phyloP scores from a whole-genome alignment of 2,113 vertebrate species.

The Synchiropus splendidus region DNA sequence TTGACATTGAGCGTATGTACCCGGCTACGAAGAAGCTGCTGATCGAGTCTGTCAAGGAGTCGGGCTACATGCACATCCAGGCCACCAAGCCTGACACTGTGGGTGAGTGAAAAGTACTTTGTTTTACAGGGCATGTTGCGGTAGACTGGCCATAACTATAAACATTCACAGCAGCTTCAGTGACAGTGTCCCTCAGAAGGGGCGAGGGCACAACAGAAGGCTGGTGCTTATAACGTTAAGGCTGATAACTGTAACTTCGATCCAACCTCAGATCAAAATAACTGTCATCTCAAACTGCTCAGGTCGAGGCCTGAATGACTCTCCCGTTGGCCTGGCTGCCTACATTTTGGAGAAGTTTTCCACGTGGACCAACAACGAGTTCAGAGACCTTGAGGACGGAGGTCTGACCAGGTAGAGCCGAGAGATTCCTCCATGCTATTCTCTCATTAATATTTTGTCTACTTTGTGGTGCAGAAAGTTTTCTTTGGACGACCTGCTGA shows the following conservation, averaged over 20 bases:
- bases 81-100: slow-evolving; percentile 82
- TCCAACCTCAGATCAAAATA: too few relatives aligned
- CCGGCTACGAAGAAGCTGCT: slow-evolving; percentile 68
- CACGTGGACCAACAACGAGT: slow-evolving; percentile 74
- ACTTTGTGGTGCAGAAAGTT: slow-evolving; percentile 68
- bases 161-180: too few relatives aligned
- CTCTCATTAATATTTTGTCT: not conserved
- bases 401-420: slow-evolving; percentile 59
- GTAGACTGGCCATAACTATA: too few relatives aligned
- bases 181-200: too few relatives aligned
- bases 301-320: slow-evolving; percentile 81
- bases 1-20: slow-evolving; percentile 59
- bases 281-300: not conserved
- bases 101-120: too few relatives aligned
- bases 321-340: slow-evolving; percentile 77
- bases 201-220: too few relatives aligned
- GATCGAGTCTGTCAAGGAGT: slow-evolving; percentile 55
- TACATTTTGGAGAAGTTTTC: slow-evolving; percentile 88
- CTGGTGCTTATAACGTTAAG: too few relatives aligned
- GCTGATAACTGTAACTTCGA: not conserved
- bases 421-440: not conserved
- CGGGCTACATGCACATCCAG: slow-evolving; percentile 84
- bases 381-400: slow-evolving; percentile 69
- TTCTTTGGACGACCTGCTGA: slow-evolving; percentile 78
- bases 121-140: too few relatives aligned